These are phyloP conservation scores for Hyperoplus immaculatus DNA, from an alignment of 2,797 vertebrate species.

Conservation along the genomic window DNA sequence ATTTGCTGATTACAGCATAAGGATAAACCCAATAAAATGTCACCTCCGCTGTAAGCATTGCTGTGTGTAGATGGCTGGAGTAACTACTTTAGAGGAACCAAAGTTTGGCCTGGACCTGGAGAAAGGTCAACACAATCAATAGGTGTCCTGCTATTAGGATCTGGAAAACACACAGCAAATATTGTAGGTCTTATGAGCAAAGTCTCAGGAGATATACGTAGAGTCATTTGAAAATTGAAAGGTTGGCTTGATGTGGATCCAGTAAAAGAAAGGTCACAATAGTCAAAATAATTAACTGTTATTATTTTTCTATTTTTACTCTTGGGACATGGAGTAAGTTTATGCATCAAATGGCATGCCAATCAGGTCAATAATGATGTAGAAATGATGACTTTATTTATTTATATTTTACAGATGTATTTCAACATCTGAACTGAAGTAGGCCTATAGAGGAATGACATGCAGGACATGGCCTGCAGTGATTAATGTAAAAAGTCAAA, in stretches of 20 bases:
- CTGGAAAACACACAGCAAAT: constrained; percentile 30
- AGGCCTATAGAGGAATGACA: not conserved
- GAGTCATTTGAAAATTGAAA: constrained; percentile 33
- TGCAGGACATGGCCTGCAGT: not conserved
- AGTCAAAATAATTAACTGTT: constrained; percentile 4
- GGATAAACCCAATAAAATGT: not conserved
- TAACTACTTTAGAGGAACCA: not conserved
- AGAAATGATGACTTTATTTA: not conserved
- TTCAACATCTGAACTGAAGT: not conserved
- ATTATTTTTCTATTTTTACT: not conserved
- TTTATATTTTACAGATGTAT: not conserved
- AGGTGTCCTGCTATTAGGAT: constrained; percentile 28
- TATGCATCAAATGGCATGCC: not conserved
- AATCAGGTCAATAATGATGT: constrained; percentile 6
- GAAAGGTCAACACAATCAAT: constrained; percentile 41
- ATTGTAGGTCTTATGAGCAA: constrained; percentile 30
- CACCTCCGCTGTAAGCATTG: not conserved
- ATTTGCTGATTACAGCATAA: not conserved
- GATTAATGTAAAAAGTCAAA: not conserved
- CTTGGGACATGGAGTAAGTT: not conserved
- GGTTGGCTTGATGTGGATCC: constrained; percentile 25
- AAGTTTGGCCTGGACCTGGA: not conserved
- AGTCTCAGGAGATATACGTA: constrained; percentile 22
- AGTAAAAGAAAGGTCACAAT: constrained; percentile 19
- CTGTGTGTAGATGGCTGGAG: not conserved